Conservation (phyloP, 2,113 vertebrate species). For the Leucopsar rothschildi region DNA sequence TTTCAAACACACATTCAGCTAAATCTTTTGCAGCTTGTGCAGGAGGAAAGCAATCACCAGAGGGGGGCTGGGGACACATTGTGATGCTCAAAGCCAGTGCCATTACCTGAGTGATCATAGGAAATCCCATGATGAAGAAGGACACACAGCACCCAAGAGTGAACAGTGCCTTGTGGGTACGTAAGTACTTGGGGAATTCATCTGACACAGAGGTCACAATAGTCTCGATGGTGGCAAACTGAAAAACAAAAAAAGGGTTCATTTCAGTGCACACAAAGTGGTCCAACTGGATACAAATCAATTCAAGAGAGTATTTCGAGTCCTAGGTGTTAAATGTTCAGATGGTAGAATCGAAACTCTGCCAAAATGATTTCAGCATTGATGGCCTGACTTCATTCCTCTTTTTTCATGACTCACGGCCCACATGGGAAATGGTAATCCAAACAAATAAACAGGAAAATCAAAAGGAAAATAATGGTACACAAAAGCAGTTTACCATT, state of each 20-base stretch:
- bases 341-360: background rate
- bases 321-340: background rate
- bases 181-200: slow-evolving; percentile 93
- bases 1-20: background rate
- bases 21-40: background rate
- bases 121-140: slow-evolving; percentile 97
- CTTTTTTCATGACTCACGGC: background rate
- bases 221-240: slow-evolving; percentile 99
- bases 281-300: rapidly evolving
- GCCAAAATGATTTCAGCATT: background rate
- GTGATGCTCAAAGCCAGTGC: background rate
- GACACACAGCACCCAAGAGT: slow-evolving; percentile 86
- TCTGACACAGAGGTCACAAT: slow-evolving; percentile 96
- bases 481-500: slow-evolving; percentile 81
- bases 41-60: background rate
- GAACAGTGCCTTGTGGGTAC: slow-evolving; percentile 91
- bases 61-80: background rate
- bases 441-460: background rate
- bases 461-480: background rate
- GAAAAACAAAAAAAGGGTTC: background rate
- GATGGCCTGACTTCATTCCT: background rate
- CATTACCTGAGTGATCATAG: slow-evolving; percentile 96
- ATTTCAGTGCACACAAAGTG: rapidly evolving
- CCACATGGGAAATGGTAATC: background rate
- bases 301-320: rapidly evolving